A percentile compares a stretch with the other conserved stretches of the same genome.
Conservation (phyloP, 2,797 vertebrate species). For the Argyrosomus regius region DNA sequence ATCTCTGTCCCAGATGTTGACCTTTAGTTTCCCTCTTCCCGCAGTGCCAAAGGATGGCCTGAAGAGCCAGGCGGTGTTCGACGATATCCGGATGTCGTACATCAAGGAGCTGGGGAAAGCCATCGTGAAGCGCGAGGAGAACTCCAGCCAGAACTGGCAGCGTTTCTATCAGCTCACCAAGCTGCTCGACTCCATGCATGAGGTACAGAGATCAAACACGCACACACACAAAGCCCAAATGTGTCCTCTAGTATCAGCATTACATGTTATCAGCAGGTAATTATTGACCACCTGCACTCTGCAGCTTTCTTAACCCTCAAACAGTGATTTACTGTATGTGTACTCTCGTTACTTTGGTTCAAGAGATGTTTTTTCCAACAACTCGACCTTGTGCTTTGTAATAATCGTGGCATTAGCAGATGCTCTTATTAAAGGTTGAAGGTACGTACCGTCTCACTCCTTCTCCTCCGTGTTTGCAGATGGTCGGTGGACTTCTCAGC, state of each 20-base stretch:
- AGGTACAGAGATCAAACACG: conserved; percentile 83
- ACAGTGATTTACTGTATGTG: conserved; percentile 6
- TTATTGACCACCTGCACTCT: conserved; percentile 19
- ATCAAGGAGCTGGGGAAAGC: conserved; percentile 99
- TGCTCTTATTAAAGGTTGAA: background rate
- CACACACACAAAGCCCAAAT: background rate
- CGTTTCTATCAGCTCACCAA: conserved; percentile 99
- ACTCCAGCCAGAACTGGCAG: conserved; percentile 99
- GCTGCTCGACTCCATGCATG: conserved; percentile 98
- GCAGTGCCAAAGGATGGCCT: conserved; percentile 97
- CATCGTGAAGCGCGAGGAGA: conserved; percentile 98
- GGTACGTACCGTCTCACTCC: background rate
- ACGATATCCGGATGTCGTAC: conserved; percentile 98
- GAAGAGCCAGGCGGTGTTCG: conserved; percentile 96
- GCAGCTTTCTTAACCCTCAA: conserved; percentile 1
- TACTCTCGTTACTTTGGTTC: background rate
- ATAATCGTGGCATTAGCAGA: too few relatives aligned
- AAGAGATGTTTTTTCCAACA: background rate
- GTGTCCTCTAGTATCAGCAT: background rate
- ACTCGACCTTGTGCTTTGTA: background rate
- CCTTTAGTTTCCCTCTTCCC: conserved; percentile 40
- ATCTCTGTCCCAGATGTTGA: conserved; percentile 37
- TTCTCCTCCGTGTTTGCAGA: conserved; percentile 78
- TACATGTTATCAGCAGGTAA: background rate
- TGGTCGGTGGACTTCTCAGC: conserved; percentile 95